These are phyloP conservation scores for Liposcelis brunnea DNA, from an alignment of 2,888 invertebrate species.

Conservation along the genomic window DNA sequence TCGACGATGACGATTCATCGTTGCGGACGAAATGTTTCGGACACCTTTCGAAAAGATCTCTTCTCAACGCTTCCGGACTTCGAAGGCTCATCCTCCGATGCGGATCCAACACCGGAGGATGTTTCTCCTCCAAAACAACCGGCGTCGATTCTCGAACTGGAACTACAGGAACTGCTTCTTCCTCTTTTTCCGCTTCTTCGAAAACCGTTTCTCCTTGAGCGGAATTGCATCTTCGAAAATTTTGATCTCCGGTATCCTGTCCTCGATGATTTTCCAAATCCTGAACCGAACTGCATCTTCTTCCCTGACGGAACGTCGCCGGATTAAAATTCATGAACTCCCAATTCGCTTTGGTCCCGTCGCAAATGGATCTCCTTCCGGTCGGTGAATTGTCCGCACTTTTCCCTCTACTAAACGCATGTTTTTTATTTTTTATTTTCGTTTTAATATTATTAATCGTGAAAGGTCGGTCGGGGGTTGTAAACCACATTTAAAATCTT, in stretches of 20 bases:
- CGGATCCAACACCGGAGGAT: no score
- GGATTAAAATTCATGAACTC: constrained; percentile 26
- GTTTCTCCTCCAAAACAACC: no score
- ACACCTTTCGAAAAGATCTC: no score
- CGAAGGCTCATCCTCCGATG: no score
- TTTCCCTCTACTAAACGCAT: constrained; percentile 23
- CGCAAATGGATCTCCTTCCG: no score
- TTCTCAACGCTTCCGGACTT: no score
- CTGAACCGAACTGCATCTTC: constrained; percentile 9
- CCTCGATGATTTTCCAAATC: constrained; percentile 1
- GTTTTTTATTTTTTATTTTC: constrained; percentile 18
- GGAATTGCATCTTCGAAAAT: neutral
- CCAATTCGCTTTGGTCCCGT: constrained; percentile 19
- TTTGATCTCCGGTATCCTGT: neutral
- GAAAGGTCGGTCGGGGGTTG: constrained; percentile 23
- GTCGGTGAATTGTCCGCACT: constrained; percentile 17
- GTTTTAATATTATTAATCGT: constrained; percentile 27
- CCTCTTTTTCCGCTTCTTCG: neutral
- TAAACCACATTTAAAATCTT: constrained; percentile 22
- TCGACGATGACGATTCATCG: no score
- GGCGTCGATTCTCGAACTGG: no score
- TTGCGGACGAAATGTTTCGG: no score
- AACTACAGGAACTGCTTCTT: no score
- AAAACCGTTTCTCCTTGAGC: neutral
- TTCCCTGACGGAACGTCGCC: constrained; percentile 15